Percentiles rank a stretch among this genome's conserved stretches.
phyloP scores from a whole-genome alignment of 2,888 invertebrate genomes.

The Agrotis segetum region DNA sequence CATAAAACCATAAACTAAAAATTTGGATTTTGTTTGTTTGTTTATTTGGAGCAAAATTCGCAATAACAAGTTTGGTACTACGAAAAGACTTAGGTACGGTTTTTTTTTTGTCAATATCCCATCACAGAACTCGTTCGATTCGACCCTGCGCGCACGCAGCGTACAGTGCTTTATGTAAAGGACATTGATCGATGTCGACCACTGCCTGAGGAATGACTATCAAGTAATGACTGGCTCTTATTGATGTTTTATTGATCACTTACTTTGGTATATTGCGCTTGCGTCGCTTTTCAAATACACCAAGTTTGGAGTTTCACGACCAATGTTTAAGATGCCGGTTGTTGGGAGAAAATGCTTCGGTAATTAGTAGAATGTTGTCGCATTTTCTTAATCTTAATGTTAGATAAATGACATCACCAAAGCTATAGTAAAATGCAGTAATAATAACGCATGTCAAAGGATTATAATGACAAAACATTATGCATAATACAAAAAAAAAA shows the following conservation, averaged over 20 bases:
- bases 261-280: constrained; percentile 30
- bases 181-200: constrained; percentile 72
- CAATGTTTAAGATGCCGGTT: background rate
- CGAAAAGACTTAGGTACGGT: no score
- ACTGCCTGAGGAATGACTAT: constrained; percentile 65
- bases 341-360: background rate
- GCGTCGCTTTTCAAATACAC: constrained; percentile 28
- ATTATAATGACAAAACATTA: no score
- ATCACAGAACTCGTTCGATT: constrained; percentile 15
- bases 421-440: background rate
- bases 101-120: background rate
- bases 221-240: constrained; percentile 67
- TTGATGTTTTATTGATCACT: constrained; percentile 60
- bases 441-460: background rate
- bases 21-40: background rate
- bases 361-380: constrained; percentile 1
- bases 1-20: background rate
- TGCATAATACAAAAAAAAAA: no score
- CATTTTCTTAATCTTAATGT: background rate
- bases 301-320: constrained; percentile 42
- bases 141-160: constrained; percentile 47
- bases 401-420: background rate
- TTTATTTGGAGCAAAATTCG: background rate
- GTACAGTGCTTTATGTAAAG: constrained; percentile 55
- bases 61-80: background rate